phyloP scores from a whole-genome alignment of 2,113 vertebrate species.

The Vicugna pacos region DNA sequence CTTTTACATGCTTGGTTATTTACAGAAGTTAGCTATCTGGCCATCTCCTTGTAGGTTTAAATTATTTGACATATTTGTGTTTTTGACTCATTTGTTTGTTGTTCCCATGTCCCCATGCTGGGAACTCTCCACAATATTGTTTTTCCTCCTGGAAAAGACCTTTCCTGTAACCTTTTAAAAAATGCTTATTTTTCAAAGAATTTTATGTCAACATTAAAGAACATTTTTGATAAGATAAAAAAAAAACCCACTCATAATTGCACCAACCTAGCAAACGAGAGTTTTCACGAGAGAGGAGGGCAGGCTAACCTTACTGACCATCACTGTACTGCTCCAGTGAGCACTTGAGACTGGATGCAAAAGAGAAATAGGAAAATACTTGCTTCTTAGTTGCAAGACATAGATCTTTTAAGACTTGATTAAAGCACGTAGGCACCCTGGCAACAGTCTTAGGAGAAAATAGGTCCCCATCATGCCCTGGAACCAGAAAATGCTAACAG shows the following conservation, averaged over 20 bases:
- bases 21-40: not conserved
- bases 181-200: conserved; percentile 59
- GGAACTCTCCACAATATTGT: conserved; percentile 31
- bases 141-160: conserved; percentile 35
- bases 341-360: not conserved
- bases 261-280: not conserved
- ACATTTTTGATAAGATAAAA: conserved; percentile 60
- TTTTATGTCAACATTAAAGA: conserved; percentile 62
- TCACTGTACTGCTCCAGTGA: not conserved
- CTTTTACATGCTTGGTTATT: conserved; percentile 22
- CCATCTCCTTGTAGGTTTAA: not conserved
- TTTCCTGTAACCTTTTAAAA: conserved; percentile 62
- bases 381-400: conserved; percentile 8
- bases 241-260: conserved; percentile 19
- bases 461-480: not conserved
- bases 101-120: not conserved
- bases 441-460: conserved; percentile 42
- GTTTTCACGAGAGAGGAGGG: not conserved
- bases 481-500: not conserved
- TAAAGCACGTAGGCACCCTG: not conserved
- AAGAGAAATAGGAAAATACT: conserved; percentile 40
- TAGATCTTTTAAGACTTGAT: conserved; percentile 30
- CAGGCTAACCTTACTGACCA: not conserved
- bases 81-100: not conserved
- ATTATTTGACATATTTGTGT: not conserved